Conservation (phyloP, 2,797 vertebrate genomes). For the Percopsis omiscomaycus region DNA sequence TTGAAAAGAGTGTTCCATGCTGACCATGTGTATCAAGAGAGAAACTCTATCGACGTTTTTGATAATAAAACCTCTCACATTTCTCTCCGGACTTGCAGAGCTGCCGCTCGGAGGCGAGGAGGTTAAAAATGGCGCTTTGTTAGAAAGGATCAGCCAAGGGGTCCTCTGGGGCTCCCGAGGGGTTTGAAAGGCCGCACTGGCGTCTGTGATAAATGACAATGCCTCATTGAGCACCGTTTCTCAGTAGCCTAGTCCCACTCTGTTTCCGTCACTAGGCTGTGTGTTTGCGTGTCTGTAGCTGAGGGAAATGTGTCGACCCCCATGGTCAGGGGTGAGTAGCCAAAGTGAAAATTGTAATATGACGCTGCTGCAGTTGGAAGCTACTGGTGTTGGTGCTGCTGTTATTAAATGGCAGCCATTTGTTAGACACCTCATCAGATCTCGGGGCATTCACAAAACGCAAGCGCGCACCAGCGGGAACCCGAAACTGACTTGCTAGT, state of each 20-base stretch:
- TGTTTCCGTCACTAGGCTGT: not conserved
- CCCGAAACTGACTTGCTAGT: not conserved
- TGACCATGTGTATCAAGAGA: not conserved
- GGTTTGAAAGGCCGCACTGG: slow-evolving; percentile 21
- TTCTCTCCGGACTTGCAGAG: slow-evolving; percentile 7
- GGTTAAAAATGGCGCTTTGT: slow-evolving; percentile 34
- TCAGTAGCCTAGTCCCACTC: slow-evolving; percentile 16
- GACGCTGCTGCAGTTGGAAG: slow-evolving; percentile 30
- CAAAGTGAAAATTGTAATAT: slow-evolving; percentile 53
- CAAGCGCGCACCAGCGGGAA: not conserved
- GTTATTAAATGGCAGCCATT: slow-evolving; percentile 35
- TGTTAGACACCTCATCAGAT: slow-evolving; percentile 42
- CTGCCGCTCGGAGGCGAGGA: slow-evolving; percentile 16
- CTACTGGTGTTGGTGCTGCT: slow-evolving; percentile 37
- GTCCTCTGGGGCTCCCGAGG: slow-evolving; percentile 27
- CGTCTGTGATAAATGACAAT: slow-evolving; percentile 49
- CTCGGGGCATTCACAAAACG: not conserved
- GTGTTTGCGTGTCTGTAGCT: not conserved
- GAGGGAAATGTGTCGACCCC: slow-evolving; percentile 32
- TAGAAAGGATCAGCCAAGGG: slow-evolving; percentile 42
- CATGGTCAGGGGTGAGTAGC: slow-evolving; percentile 38
- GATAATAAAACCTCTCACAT: slow-evolving; percentile 17
- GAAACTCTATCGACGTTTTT: slow-evolving; percentile 3
- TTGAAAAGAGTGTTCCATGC: not conserved
- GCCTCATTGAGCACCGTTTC: slow-evolving; percentile 19